Evolutionary conservation across 2,888 invertebrate species (phyloP).

Genomic region (Rotaria sp.): DNA sequence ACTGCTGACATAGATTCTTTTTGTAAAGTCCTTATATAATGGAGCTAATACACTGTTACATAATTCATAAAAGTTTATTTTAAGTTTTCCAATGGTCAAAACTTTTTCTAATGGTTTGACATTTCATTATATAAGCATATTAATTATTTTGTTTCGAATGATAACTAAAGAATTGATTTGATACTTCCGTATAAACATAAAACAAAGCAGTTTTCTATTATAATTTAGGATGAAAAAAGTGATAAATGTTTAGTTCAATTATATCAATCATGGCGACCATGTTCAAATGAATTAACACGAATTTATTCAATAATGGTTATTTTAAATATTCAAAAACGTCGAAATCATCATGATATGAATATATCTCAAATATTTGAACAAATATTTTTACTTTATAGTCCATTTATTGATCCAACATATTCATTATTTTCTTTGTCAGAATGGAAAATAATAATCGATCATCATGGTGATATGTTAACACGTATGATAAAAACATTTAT

Average conservation of each 20-base stretch:
- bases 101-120: too few relatives aligned
- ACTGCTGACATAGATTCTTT: too few relatives aligned
- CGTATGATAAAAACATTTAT: background rate
- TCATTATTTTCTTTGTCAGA: background rate
- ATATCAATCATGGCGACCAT: conserved; percentile 18
- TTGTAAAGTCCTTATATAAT: too few relatives aligned
- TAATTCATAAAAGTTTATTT: too few relatives aligned
- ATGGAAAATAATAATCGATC: conserved; percentile 3
- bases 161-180: too few relatives aligned
- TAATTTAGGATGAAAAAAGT: background rate
- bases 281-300: conserved; percentile 8
- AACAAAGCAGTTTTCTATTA: too few relatives aligned
- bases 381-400: background rate
- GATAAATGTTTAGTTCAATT: background rate
- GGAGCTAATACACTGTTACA: too few relatives aligned
- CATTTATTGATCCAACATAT: conserved; percentile 7
- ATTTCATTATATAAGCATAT: too few relatives aligned
- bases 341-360: background rate
- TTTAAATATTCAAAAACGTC: conserved; percentile 1
- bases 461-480: background rate
- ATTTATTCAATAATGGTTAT: background rate
- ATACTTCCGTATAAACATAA: too few relatives aligned
- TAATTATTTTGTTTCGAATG: too few relatives aligned
- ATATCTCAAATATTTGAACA: background rate
- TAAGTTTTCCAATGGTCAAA: too few relatives aligned